These are phyloP conservation scores for Carabus problematicus DNA, from an alignment of 2,888 invertebrate genomes.

Conservation along the genomic window DNA sequence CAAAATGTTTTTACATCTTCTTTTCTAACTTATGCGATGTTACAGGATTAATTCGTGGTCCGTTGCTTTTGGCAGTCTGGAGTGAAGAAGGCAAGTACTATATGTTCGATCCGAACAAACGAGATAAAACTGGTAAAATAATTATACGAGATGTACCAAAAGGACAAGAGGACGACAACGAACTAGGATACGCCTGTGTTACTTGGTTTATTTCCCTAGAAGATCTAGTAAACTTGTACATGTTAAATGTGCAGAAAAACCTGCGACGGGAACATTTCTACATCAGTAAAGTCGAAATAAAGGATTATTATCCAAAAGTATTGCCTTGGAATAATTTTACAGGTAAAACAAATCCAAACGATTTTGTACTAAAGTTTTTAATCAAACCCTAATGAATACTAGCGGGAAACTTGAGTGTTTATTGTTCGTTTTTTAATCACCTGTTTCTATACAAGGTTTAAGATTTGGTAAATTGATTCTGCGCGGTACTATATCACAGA, in stretches of 20 bases:
- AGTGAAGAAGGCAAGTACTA: conserved; percentile 56
- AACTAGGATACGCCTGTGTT: conserved; percentile 56
- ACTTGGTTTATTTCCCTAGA: conserved; percentile 55
- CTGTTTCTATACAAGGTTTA: conserved; percentile 41
- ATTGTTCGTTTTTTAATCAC: too few species aligned
- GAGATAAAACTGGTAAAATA: conserved; percentile 53
- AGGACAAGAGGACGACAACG: conserved; percentile 1
- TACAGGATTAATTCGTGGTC: conserved; percentile 56
- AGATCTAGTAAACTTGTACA: conserved; percentile 56
- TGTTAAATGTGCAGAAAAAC: conserved; percentile 54
- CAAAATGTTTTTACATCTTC: not conserved
- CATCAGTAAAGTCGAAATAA: conserved; percentile 54
- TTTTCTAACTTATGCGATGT: not conserved
- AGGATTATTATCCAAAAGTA: conserved; percentile 52
- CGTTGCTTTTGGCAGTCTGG: conserved; percentile 58
- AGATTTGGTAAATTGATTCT: conserved; percentile 55
- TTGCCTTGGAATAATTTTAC: conserved; percentile 57
- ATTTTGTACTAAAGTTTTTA: too few species aligned
- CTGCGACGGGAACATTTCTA: conserved; percentile 52
- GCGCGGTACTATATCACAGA: conserved; percentile 55
- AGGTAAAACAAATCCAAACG: conserved; percentile 51
- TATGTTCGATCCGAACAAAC: conserved; percentile 60
- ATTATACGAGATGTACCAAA: conserved; percentile 1
- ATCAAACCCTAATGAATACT: too few species aligned
- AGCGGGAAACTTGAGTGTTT: too few species aligned